Conservation (phyloP, 2,888 invertebrate genomes). For the Dicyrtoma fusca region DNA sequence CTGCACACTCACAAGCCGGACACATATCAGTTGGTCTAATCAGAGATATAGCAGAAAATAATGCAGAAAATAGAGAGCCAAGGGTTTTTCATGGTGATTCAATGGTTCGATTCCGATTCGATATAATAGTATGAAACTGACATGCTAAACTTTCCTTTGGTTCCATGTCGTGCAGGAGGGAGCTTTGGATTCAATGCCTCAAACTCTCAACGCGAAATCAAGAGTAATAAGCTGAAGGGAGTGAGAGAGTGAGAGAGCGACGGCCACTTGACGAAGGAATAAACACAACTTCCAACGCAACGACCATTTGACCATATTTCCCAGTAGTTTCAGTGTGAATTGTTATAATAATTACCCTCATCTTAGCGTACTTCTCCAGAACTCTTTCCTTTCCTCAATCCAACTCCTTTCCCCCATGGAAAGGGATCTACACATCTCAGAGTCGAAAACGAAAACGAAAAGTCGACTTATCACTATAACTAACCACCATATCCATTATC, state of each 20-base stretch:
- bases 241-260: conserved; percentile 26
- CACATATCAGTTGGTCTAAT: neutral
- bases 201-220: conserved; percentile 7
- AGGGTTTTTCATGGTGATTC: too few species aligned
- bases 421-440: too few species aligned
- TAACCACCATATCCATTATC: too few species aligned
- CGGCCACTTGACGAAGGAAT: conserved; percentile 17
- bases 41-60: neutral
- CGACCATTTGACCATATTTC: neutral
- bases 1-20: conserved; percentile 4
- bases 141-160: neutral
- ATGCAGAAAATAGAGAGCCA: conserved; percentile 7
- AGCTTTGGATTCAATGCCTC: neutral
- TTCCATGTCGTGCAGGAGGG: conserved; percentile 18
- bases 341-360: conserved; percentile 22
- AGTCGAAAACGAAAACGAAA: too few species aligned
- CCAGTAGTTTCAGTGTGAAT: conserved; percentile 16
- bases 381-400: too few species aligned
- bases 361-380: neutral
- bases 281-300: neutral
- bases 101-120: too few species aligned
- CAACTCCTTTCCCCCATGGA: too few species aligned
- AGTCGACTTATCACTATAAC: too few species aligned
- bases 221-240: conserved; percentile 14
- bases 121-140: too few species aligned